Percentiles rank a stretch among this genome's conserved stretches.
Evolutionary conservation across 2,797 vertebrate genomes (phyloP).

Genomic region (Pangasius sanitwongsei): DNA sequence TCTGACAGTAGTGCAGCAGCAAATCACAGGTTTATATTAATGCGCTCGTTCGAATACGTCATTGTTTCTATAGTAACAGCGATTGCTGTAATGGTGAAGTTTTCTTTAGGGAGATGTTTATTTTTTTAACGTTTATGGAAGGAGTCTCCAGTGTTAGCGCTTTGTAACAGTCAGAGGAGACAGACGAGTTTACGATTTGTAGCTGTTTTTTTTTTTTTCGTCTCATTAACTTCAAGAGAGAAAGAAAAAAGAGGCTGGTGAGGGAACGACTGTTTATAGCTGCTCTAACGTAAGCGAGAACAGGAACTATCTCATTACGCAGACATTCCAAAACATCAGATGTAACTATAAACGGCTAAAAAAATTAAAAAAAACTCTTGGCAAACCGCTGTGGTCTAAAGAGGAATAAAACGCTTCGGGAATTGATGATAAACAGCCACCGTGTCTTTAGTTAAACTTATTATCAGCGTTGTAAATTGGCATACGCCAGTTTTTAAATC

Average conservation of each 20-base stretch:
- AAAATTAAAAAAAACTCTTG: background rate
- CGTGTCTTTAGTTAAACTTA: no score
- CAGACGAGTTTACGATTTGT: background rate
- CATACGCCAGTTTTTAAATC: background rate
- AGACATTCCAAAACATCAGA: background rate
- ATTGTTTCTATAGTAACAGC: background rate
- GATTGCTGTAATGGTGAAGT: background rate
- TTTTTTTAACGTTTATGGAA: background rate
- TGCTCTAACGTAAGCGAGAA: background rate
- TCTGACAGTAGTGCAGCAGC: background rate
- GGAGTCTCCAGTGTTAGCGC: background rate
- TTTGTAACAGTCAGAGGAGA: background rate
- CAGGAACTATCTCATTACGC: background rate
- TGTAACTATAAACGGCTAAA: background rate
- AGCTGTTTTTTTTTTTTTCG: no score
- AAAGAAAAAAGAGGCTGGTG: background rate
- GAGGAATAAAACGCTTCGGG: no score
- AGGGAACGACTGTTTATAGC: background rate
- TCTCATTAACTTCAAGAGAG: background rate
- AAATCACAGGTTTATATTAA: background rate
- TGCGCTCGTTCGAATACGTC: background rate
- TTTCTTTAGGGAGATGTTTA: background rate
- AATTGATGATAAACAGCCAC: no score
- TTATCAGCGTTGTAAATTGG: no score
- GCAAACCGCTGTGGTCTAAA: no score